Conservation (phyloP, 2,888 invertebrate genomes). For the Tetranychus piercei region DNA sequence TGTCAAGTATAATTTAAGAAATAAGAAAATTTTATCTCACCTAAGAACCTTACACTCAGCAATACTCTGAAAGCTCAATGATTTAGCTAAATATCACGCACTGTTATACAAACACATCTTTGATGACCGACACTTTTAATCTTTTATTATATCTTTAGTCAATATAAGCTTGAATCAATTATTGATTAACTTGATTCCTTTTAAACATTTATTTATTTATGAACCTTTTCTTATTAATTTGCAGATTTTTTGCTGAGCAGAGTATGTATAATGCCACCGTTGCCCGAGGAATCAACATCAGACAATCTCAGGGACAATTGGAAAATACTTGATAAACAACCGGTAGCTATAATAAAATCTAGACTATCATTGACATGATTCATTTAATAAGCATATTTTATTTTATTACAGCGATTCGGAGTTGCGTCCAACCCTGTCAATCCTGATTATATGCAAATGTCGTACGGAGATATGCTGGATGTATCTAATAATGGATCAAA, state of each 20-base stretch:
- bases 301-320: neutral
- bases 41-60: too few relatives aligned
- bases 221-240: neutral
- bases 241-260: slow-evolving; percentile 12
- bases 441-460: slow-evolving; percentile 6
- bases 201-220: neutral
- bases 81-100: too few relatives aligned
- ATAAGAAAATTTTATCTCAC: too few relatives aligned
- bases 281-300: slow-evolving; percentile 19
- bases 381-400: neutral
- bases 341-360: neutral
- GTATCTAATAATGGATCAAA: neutral
- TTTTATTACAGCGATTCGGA: neutral
- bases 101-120: too few relatives aligned
- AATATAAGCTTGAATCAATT: too few relatives aligned
- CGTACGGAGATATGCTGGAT: neutral
- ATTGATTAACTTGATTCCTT: neutral
- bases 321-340: slow-evolving; percentile 22
- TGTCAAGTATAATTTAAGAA: too few relatives aligned
- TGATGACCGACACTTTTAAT: too few relatives aligned
- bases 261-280: slow-evolving; percentile 18
- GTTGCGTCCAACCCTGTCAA: neutral
- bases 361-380: neutral
- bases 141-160: too few relatives aligned
- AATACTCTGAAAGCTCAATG: too few relatives aligned